Percentiles rank a stretch among this genome's conserved stretches.
These are phyloP conservation scores for Xestia xanthographa DNA, from an alignment of 2,888 invertebrate genomes.

Conservation along the genomic window DNA sequence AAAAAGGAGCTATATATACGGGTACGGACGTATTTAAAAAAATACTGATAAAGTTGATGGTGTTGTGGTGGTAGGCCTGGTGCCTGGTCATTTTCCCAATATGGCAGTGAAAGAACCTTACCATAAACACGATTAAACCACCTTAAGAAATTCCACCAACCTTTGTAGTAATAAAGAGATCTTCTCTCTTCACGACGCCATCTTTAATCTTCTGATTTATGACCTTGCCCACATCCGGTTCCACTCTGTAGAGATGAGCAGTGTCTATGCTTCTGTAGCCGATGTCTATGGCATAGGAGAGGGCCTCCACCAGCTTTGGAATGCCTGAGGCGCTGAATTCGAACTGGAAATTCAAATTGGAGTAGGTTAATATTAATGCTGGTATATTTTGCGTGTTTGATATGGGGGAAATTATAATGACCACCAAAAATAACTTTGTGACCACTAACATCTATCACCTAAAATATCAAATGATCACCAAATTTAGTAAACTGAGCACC, in stretches of 20 bases:
- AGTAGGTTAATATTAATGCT: background rate
- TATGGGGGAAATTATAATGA: too few species aligned
- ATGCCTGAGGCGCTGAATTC: constrained; percentile 70
- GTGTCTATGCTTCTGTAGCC: constrained; percentile 95
- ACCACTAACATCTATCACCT: too few species aligned
- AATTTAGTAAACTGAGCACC: too few species aligned
- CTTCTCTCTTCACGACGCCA: constrained; percentile 92
- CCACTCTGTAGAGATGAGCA: constrained; percentile 93
- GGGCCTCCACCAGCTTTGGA: constrained; percentile 86
- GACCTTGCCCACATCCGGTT: constrained; percentile 93
- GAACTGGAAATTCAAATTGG: constrained; percentile 64
- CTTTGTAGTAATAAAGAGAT: constrained; percentile 93
- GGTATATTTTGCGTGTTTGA: background rate
- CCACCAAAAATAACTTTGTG: too few species aligned
- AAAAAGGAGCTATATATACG: too few species aligned
- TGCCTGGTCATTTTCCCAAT: too few species aligned
- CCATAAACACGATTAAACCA: background rate
- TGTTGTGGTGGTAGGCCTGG: too few species aligned
- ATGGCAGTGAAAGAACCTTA: background rate
- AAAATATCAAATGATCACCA: too few species aligned
- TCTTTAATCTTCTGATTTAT: constrained; percentile 91
- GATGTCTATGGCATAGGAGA: constrained; percentile 93
- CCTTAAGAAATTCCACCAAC: constrained; percentile 63
- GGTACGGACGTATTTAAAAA: too few species aligned
- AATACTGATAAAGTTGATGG: too few species aligned